A percentile compares a stretch with the other conserved stretches of the same genome.
Conservation (phyloP, 23 tunicate genomes). For the Ciona savignyi region DNA sequence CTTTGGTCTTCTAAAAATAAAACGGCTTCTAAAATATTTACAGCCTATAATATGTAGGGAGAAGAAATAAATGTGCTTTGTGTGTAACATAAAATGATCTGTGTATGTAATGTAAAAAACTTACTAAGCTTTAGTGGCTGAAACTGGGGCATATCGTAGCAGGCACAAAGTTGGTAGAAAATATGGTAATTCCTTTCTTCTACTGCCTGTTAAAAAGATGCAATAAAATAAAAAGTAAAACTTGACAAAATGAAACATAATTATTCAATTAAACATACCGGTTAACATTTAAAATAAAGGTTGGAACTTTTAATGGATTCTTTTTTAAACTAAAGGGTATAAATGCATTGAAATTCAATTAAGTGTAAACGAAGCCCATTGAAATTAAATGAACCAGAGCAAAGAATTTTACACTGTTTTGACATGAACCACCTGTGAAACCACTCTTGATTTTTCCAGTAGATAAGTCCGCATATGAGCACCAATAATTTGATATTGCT, state of each 20-base stretch:
- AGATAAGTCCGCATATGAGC: slow-evolving; percentile 96
- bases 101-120: slow-evolving; percentile 1
- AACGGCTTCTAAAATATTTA: background rate
- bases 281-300: no score
- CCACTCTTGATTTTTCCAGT: slow-evolving; percentile 96
- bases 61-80: no score
- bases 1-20: background rate
- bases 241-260: no score
- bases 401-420: no score
- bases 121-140: slow-evolving; percentile 82
- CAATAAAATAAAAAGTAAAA: background rate
- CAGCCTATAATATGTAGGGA: background rate
- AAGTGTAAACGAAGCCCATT: no score
- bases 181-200: slow-evolving; percentile 97
- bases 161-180: slow-evolving; percentile 91
- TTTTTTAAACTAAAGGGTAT: no score
- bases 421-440: slow-evolving; percentile 60
- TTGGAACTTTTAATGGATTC: no score
- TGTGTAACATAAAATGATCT: no score
- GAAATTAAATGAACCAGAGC: no score
- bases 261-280: no score
- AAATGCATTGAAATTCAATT: no score
- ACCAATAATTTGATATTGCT: slow-evolving; percentile 72
- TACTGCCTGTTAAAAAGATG: slow-evolving; percentile 40
- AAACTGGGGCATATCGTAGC: slow-evolving; percentile 79